Percentiles rank a stretch among this genome's conserved stretches.
phyloP scores from a whole-genome alignment of 2,888 invertebrate species.

The Willowsia nigromaculata region DNA sequence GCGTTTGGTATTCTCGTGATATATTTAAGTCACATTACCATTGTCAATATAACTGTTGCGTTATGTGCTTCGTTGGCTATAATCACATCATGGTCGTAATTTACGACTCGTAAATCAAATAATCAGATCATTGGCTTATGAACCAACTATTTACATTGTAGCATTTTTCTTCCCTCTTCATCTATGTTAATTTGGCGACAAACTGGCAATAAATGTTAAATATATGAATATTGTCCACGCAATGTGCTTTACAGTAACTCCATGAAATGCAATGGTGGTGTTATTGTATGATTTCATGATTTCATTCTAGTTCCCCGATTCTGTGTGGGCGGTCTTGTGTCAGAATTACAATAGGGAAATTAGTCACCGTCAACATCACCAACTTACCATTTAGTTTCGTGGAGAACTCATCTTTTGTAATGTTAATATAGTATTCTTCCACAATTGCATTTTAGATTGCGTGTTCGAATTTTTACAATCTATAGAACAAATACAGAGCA shows the following conservation, averaged over 20 bases:
- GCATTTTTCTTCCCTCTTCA: too few species aligned
- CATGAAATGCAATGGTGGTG: too few species aligned
- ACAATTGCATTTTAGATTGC: not conserved
- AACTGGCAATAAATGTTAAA: too few species aligned
- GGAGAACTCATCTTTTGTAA: not conserved
- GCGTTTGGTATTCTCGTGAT: not conserved
- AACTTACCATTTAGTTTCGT: constrained; percentile 18
- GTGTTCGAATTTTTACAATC: not conserved
- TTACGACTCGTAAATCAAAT: too few species aligned
- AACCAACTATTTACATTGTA: too few species aligned
- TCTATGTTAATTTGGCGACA: too few species aligned
- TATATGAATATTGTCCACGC: too few species aligned
- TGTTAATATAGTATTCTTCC: too few species aligned
- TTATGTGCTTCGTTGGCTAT: not conserved
- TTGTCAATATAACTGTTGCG: too few species aligned
- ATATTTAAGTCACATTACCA: not conserved
- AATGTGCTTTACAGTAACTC: too few species aligned
- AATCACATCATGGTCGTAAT: not conserved
- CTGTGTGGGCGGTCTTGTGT: constrained; percentile 44
- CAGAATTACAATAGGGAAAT: constrained; percentile 38
- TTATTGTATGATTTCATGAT: too few species aligned
- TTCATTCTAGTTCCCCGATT: not conserved
- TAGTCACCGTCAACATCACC: constrained; percentile 9
- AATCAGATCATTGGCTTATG: too few species aligned
- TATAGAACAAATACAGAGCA: not conserved